Evolutionary conservation across 37 sponge, comb jelly and placozoan species (phyloP), one percentile per base, ranked within the genome.

Genomic region (Ephydatia muelleri): DNA sequence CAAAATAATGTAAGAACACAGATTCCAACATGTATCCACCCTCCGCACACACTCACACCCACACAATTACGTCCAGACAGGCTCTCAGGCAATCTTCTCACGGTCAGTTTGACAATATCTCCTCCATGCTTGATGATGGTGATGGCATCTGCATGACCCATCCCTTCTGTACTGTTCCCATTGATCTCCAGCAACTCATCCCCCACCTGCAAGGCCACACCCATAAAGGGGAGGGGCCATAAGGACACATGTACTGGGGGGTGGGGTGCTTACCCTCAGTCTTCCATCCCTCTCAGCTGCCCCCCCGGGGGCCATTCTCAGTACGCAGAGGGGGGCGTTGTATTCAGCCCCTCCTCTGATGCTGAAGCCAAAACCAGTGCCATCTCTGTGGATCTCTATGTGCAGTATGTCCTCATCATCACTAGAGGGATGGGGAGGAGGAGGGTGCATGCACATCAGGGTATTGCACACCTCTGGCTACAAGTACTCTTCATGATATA

Each of bases 181-280:
- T 98, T 98, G 80, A 98, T 96, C 90, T 96, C 96, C 28, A 96
- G 89, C 38, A 98, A 84, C 83, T 96, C 96, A 80, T 98, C 99
- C 57, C 94, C 92, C 57, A 89, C 97, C 97, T 96, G 77, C 12
- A 38, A 29, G 28, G 72, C 34, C 31, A 71, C 21, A 30, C 11
- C 29, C 5, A 47, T 4, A 28, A 21, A 28, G 32, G 71, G 82
- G 39, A 8, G 39, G 40, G 26, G 39, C 39, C n/a, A n/a, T n/a
- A n/a, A n/a, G n/a, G n/a, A n/a, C n/a, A n/a, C n/a, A n/a, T n/a
- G n/a, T n/a, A n/a, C n/a, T 26, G 71, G 27, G 71, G 40, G 38
- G 9, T 32, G 25, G 82, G 22, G 38, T 21, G 25, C 91, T 87
- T 64, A 96, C 96, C 85, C 80, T 82, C 26, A 98, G 79, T 88